These are phyloP conservation scores for Anisognathus igniventris DNA, from an alignment of 2,797 vertebrate species.

Conservation along the genomic window DNA sequence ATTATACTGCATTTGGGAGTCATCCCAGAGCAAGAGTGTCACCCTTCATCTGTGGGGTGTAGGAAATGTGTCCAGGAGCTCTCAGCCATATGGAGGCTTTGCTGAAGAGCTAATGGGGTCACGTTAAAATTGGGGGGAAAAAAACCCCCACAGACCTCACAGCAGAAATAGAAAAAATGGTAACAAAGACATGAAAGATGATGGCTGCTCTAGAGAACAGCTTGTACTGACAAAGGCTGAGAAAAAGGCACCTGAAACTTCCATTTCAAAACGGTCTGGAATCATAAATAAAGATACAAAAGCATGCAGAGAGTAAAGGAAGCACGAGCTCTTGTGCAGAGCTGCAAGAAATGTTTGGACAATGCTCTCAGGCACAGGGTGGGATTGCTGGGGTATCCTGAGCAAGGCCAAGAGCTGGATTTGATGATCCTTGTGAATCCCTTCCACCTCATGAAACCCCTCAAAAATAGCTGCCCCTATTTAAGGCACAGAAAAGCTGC, in stretches of 20 bases:
- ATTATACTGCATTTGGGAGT: neutral
- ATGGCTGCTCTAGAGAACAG: neutral
- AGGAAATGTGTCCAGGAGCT: neutral
- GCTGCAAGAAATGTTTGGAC: neutral
- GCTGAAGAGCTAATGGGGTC: neutral
- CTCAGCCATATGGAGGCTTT: neutral
- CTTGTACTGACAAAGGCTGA: neutral
- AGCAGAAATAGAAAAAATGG: neutral
- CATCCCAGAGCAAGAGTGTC: neutral
- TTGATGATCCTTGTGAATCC: neutral
- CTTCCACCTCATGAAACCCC: neutral
- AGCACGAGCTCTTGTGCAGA: neutral
- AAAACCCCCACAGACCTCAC: accelerated
- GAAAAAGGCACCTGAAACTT: neutral
- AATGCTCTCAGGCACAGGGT: neutral
- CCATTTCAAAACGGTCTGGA: neutral
- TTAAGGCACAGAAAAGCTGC: neutral
- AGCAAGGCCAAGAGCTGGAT: neutral
- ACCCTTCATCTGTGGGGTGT: neutral
- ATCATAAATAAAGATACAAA: neutral
- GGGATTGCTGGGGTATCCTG: neutral
- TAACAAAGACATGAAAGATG: neutral
- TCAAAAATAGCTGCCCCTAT: neutral
- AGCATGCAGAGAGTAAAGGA: neutral
- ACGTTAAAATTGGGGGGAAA: neutral